Base-by-base conservation (phyloP, 64 coral and sea anemone species). In the Montipora efflorescens region DNA sequence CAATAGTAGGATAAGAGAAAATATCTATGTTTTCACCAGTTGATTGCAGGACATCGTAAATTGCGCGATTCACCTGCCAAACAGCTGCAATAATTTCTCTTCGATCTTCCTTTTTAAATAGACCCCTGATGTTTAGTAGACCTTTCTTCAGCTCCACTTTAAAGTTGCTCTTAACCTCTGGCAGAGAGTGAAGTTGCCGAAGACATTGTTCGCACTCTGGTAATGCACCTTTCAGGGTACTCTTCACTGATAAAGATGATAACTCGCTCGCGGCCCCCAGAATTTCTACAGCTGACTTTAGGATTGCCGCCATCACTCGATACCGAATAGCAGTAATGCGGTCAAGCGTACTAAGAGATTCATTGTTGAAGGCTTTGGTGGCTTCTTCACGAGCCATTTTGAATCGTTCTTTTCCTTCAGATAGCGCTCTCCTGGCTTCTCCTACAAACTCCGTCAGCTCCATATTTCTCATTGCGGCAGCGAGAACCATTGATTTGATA, bases 331-430 rank as follows among this genome's bases (percentile, higher is more conserved):
- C 94, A 3, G 87, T 20, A 5, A 95, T 88, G 28, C 94, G 46
- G 46, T 95, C 90, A 13, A 15, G 14, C 7, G 46, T 21, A 11
- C 81, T 59, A 4, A 95, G 45, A 6, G 66, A 71, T 84, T 95
- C 77, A 55, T 95, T 95, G 47, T 53, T 92, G 36, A 95, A 81
- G 8, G 94, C 90, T 46, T 91, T 77, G 10, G 81, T 91, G 52
- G 90, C 90, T 71, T 92, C 25, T 62, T 77, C 62, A 0, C 52
- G 51, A 22, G 89, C 71, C 8, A 75, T 79, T 22, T 95, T 19
- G 15, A 95, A 95, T 48, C 77, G 87, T 59, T 22, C 18, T 75
- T 91, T 95, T 13, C 89, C 89, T 3, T 55, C 8, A 11, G 6
- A 25, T 0, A 59, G 15, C 15, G 18, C 28, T 28, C 1, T 28